phyloP scores from a whole-genome alignment of 2,113 vertebrate genomes.

The Charina bottae region DNA sequence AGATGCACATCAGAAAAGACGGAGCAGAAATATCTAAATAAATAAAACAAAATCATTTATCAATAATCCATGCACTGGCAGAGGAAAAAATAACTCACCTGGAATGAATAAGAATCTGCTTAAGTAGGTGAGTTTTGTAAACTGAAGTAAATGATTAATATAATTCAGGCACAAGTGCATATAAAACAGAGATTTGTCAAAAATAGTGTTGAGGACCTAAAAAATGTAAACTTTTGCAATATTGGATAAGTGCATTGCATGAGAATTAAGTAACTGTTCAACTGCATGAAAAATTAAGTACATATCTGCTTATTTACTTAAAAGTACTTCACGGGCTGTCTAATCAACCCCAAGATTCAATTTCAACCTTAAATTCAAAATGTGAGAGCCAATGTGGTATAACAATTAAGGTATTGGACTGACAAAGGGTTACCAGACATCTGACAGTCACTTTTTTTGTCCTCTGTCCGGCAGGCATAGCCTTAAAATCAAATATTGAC shows the following conservation, averaged over 20 bases:
- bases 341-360: background rate
- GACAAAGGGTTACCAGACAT: background rate
- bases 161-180: background rate
- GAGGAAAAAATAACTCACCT: background rate
- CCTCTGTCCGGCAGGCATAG: background rate
- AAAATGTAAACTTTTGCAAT: background rate
- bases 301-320: background rate
- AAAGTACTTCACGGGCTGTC: background rate
- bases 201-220: background rate
- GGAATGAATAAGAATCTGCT: background rate
- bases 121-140: background rate
- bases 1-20: background rate
- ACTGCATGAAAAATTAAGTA: background rate
- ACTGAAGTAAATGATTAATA: background rate
- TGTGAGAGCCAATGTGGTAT: background rate
- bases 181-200: background rate
- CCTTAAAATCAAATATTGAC: background rate
- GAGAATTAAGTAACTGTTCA: background rate
- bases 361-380: background rate
- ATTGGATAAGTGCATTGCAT: background rate
- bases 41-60: too few relatives aligned
- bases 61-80: background rate
- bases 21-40: background rate
- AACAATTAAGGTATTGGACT: background rate
- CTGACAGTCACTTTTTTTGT: background rate